phyloP scores from a whole-genome alignment of 2,888 invertebrate genomes.

The Malachius bipustulatus region DNA sequence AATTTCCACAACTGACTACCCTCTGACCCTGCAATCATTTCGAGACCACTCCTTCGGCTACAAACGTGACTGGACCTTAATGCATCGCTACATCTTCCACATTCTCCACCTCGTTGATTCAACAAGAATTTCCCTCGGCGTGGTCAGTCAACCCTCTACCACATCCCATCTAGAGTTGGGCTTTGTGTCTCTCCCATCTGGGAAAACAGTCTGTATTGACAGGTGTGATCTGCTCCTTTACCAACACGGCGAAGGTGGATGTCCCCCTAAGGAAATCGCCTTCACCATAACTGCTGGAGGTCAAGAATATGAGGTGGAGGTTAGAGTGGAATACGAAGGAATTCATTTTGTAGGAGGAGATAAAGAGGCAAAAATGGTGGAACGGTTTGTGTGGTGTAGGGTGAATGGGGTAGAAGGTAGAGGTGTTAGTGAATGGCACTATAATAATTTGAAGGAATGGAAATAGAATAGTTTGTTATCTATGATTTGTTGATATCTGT shows the following conservation, averaged over 20 bases:
- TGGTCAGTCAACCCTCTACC: conserved; percentile 63
- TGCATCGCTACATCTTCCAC: no score
- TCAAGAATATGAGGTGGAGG: conserved; percentile 42
- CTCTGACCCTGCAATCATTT: no score
- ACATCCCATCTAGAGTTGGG: conserved; percentile 55
- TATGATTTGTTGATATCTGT: no score
- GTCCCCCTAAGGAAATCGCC: conserved; percentile 45
- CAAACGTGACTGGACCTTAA: no score
- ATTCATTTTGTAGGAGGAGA: conserved; percentile 54
- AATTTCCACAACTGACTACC: no score
- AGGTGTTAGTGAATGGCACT: conserved; percentile 64
- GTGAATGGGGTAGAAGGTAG: conserved; percentile 55
- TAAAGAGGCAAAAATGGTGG: conserved; percentile 56
- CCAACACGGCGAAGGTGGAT: conserved; percentile 56
- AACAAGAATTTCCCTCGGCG: conserved; percentile 61
- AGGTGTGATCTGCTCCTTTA: conserved; percentile 52
- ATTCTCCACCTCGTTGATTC: no score
- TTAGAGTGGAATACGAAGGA: conserved; percentile 47
- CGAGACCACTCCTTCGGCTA: no score
- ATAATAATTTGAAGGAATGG: conserved; percentile 38
- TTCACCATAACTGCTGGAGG: conserved; percentile 50
- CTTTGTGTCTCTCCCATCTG: conserved; percentile 42
- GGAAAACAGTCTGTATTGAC: conserved; percentile 42
- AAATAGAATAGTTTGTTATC: no score
- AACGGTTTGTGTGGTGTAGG: conserved; percentile 43